Conservation (phyloP, 2,797 vertebrate genomes). For the Alauda arvensis region DNA sequence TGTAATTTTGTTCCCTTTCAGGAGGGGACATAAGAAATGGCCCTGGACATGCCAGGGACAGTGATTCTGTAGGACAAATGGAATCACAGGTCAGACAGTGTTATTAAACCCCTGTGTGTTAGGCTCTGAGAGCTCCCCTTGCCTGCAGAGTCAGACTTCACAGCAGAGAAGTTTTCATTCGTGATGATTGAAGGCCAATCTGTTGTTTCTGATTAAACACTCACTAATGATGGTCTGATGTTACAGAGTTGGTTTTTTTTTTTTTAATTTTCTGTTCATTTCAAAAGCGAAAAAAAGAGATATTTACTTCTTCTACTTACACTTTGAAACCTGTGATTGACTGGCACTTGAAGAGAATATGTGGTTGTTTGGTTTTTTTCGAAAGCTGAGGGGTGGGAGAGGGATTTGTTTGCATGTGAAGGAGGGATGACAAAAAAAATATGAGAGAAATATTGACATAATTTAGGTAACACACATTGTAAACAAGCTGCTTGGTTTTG, state of each 20-base stretch:
- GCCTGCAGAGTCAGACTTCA: not conserved
- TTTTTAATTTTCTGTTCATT: not conserved
- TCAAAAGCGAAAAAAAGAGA: not conserved
- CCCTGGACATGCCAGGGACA: not conserved
- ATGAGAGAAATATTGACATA: slow-evolving; percentile 22
- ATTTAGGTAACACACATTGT: slow-evolving; percentile 22
- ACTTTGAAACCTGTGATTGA: not conserved
- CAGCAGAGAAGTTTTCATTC: not conserved
- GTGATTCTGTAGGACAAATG: slow-evolving; percentile 21
- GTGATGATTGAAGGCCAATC: slow-evolving; percentile 1
- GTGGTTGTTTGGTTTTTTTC: not conserved
- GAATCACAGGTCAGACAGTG: not conserved
- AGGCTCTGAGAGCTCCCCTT: not conserved
- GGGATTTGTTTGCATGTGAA: slow-evolving; percentile 29
- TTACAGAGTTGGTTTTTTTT: not conserved
- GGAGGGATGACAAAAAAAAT: not conserved
- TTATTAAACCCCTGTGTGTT: not conserved
- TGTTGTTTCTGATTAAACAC: slow-evolving; percentile 15
- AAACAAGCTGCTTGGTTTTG: slow-evolving; percentile 34
- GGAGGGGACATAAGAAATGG: not conserved
- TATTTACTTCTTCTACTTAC: not conserved
- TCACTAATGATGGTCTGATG: not conserved
- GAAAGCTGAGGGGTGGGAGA: not conserved
- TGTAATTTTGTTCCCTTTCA: slow-evolving; percentile 39
- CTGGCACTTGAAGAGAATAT: not conserved